Evolutionary conservation across 53 echinoderm and acorn worm species (phyloP).

Genomic region (Pentamera pediparva): DNA sequence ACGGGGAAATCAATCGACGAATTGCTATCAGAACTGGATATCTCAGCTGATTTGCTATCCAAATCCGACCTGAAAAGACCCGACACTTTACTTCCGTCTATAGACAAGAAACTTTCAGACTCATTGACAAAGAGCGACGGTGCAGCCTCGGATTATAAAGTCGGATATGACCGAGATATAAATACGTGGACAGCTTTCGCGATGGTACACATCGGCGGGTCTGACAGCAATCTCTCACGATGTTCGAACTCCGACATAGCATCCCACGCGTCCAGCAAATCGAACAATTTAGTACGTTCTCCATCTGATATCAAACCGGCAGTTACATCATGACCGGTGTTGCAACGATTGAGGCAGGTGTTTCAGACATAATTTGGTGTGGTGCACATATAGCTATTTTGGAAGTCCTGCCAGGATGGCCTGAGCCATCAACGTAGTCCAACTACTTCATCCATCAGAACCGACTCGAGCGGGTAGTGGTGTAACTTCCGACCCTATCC

Average conservation of each 20-base stretch:
- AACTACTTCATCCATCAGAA: no score
- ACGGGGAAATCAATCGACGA: constrained; percentile 25
- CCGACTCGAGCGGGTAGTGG: no score
- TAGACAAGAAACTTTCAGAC: constrained; percentile 2
- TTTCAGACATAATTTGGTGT: no score
- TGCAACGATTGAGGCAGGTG: no score
- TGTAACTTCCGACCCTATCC: no score
- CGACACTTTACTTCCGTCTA: constrained; percentile 4
- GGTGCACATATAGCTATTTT: no score
- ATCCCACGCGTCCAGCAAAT: constrained; percentile 12
- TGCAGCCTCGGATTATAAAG: constrained; percentile 69
- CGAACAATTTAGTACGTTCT: neutral
- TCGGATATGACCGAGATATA: constrained; percentile 76
- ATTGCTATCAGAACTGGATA: constrained; percentile 26
- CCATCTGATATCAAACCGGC: neutral
- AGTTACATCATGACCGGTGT: no score
- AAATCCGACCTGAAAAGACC: constrained; percentile 25
- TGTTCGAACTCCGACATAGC: constrained; percentile 8
- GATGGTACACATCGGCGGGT: constrained; percentile 78
- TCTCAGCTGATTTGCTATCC: constrained; percentile 11
- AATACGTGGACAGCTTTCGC: constrained; percentile 98
- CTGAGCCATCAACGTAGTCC: no score
- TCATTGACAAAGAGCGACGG: constrained; percentile 44
- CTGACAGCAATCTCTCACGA: constrained; percentile 28
- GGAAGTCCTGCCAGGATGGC: no score